Evolutionary conservation across 2,888 invertebrate species (phyloP), one percentile per base, ranked within the genome.

Genomic region (Sinhomidia bicolor): DNA sequence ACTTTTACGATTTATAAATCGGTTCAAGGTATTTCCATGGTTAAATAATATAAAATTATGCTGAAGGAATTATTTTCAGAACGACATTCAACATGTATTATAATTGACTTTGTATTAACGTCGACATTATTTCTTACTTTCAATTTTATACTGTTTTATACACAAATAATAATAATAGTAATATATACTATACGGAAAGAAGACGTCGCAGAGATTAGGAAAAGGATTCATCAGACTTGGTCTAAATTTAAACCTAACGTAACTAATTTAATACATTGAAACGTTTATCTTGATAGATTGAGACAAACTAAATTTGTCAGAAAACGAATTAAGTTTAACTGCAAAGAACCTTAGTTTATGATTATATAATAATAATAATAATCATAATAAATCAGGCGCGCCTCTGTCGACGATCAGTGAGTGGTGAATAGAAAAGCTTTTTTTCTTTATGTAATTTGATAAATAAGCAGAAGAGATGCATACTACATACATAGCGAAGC

Each of bases 21-120:
- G 62, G 80, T 44, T 80, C 80, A 80, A 80, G 80, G 80, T 80
- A 54, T 41, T 80, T 60, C 41, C 80, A 62, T 62, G 60, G 80
- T 23, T 62, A 80, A 62, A 41, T 41, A 41, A 68, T 9, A 41
- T 12, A 65, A 65, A 65, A 10, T 23, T 7, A 60, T 60, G 60
- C 1, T 60, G 10, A 60, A 60, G 12, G n/a, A 12, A 29, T 65
- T 6, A 65, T 32, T 65, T 65, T 36, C 10, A 32, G 65, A 32
- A 5, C n/a, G 32, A 32, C 65, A 65, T 65, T 12, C 65, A 1
- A 36, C 32, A 29, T n/a, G n/a, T 10, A 23, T 9, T 12, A 26
- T 51, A 23, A 57, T 20, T 23, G 10, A 54, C 14, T 17, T 7
- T 17, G 2, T 51, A 51, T n/a, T 36, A 36, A 5, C 7, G 7